phyloP scores from a whole-genome alignment of 2,888 invertebrate species.

The Spialia ferax region DNA sequence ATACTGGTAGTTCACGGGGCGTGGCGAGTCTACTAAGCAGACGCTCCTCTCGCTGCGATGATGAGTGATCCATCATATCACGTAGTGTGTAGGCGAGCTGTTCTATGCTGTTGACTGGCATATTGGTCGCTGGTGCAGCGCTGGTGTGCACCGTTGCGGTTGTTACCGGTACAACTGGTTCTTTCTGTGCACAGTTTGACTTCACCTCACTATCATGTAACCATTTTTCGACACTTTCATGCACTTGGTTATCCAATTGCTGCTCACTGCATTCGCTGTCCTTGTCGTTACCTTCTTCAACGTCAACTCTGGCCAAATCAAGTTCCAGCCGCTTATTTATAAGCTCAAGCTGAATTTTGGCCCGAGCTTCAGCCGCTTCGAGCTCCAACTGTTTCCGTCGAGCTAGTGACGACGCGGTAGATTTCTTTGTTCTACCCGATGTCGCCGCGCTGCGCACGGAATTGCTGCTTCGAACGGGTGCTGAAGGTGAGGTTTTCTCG shows the following conservation, averaged over 20 bases:
- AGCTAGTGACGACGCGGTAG: conserved; percentile 31
- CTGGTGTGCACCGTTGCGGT: background rate
- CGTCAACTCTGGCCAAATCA: conserved; percentile 32
- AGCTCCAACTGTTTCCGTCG: conserved; percentile 36
- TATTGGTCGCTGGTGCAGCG: background rate
- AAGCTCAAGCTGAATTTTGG: conserved; percentile 41
- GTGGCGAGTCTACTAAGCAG: background rate
- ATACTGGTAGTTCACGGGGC: background rate
- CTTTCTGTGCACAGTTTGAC: background rate
- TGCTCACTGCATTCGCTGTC: conserved; percentile 20
- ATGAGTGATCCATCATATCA: background rate
- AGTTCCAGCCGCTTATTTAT: conserved; percentile 35
- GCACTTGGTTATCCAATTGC: conserved; percentile 2
- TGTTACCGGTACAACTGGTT: background rate
- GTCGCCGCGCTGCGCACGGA: conserved; percentile 30
- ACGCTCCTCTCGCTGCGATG: conserved; percentile 2
- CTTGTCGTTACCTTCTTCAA: conserved; percentile 21
- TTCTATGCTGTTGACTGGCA: conserved; percentile 2
- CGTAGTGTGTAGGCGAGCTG: conserved; percentile 1
- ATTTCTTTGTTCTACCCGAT: conserved; percentile 31
- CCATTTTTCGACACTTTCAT: conserved; percentile 22
- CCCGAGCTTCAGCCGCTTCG: conserved; percentile 45
- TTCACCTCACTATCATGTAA: conserved; percentile 9
- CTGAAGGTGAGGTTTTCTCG: background rate
- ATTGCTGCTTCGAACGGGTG: conserved; percentile 20